Base-by-base conservation (phyloP, 2,113 vertebrate species). In the Anarrhichthys ocellatus region DNA sequence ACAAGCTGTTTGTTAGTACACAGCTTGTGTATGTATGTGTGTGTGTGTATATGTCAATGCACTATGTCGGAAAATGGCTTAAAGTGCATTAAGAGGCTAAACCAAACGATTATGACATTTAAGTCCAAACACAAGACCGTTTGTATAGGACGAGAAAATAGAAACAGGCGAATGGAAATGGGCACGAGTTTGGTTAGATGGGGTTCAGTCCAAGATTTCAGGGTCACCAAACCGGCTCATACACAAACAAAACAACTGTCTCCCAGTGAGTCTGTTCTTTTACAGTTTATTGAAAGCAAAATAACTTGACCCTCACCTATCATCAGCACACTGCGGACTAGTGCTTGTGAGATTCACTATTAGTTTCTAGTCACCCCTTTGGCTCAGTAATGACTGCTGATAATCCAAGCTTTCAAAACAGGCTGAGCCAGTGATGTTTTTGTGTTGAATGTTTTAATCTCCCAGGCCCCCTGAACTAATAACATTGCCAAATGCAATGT, bases 121-220 rank as follows among this genome's bases (percentile, higher is more conserved):
- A 84, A 89, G 81, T 79, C 75, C 74, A 72, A 88, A 83, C 84
- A 86, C 74, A 78, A 83, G 83, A 83, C 62, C 50, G 11, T 69
- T 83, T 80, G 76, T 73, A 74, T 63, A 65, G 6, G 61, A 81
- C 72, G 56, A 73, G 69, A 34, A 77, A 65, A 70, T 67, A 29
- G 74, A 88, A 84, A 82, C 29, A 52, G 63, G 27, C 67, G 68
- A 4, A 74, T 56, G 46, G 70, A 74, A 74, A n/a, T 8, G 10
- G n/a, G 32, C 38, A 78, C 9, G 2, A 9, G 38, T 74, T 74
- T 29, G 50, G 73, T 59, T 56, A 18, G 34, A 72, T 34, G 64
- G 65, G 66, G 59, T 83, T 73, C 44, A 78, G 3, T 32, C 2
- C 5, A 0, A 2, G 59, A 64, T 61, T 54, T 76, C 40, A 63